These are phyloP conservation scores for Myrmophylax atrothorax DNA, from an alignment of 2,113 vertebrate species.

Conservation along the genomic window DNA sequence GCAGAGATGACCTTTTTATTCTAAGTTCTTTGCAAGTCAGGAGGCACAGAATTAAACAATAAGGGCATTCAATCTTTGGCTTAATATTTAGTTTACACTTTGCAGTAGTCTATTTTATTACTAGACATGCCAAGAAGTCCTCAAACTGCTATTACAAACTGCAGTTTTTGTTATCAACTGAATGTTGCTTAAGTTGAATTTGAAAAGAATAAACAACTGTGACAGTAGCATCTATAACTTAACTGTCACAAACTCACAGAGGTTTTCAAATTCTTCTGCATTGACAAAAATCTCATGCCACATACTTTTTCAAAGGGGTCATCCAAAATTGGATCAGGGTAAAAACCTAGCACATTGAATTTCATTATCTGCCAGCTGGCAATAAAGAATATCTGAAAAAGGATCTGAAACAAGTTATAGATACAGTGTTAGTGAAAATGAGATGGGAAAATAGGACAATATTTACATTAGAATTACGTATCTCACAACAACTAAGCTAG, in stretches of 20 bases:
- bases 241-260: not conserved
- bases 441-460: not conserved
- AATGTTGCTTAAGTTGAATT: not conserved
- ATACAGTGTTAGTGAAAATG: not conserved
- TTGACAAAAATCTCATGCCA: not conserved
- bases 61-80: not conserved
- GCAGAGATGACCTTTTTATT: not conserved
- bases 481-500: not conserved
- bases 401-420: not conserved
- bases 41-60: not conserved
- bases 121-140: not conserved
- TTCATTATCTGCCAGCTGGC: not conserved
- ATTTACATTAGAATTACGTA: not conserved
- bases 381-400: not conserved
- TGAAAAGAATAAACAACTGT: not conserved
- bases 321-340: not conserved
- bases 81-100: not conserved
- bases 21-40: not conserved
- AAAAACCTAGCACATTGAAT: not conserved
- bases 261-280: not conserved
- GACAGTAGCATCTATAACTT: not conserved
- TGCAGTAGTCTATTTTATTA: not conserved
- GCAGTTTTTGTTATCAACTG: not conserved
- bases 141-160: not conserved
- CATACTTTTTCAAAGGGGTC: not conserved